Base-by-base conservation (phyloP, 64 coral and sea anemone species). In the Stylophora pistillata region DNA sequence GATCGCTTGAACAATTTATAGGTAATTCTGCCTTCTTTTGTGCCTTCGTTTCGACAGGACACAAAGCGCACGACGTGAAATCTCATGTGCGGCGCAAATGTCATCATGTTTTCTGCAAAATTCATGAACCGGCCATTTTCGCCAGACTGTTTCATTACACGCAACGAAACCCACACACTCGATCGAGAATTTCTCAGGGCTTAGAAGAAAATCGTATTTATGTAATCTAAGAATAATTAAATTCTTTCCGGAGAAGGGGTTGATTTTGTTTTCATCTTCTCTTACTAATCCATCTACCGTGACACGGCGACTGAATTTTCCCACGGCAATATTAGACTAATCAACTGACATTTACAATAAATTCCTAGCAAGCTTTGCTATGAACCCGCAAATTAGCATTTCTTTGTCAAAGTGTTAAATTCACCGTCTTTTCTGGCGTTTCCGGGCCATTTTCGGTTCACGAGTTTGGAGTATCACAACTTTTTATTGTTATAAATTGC, bases 231-330 rank as follows among this genome's bases (percentile, higher is more conserved):
- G 27, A 37, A 47, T 84, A 70, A 84, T 84, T 20, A 3, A 4
- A 16, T 82, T 65, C 58, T 29, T 31, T 37, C 58, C 58, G 58
- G 18, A 64, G 57, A 82, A 12, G 30, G 30, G 58, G 62, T 61
- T 33, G 28, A 82, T 82, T 30, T 65, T 78, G 29, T 58, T 59
- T 69, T 41, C 20, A 10, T 23, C 18, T 21, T 41, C 17, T 84
- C 33, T 84, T 84, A 37, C 27, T 84, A 68, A 84, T 63, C 62
- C 41, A n/a, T 84, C 30, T 84, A 84, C 80, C 80, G 80, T 84
- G 62, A 84, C 80, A 84, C 25, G 25, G 61, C 33, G 61, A 33
- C 33, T 23, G 62, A 47, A 84, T 84, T 84, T 84, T 84, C 80
- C 80, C 80, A 84, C 80, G 80, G 37, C 80, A 69, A 70, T 63